phyloP scores from a whole-genome alignment of 2,797 vertebrate species.

The Notoglanidium macrostoma region DNA sequence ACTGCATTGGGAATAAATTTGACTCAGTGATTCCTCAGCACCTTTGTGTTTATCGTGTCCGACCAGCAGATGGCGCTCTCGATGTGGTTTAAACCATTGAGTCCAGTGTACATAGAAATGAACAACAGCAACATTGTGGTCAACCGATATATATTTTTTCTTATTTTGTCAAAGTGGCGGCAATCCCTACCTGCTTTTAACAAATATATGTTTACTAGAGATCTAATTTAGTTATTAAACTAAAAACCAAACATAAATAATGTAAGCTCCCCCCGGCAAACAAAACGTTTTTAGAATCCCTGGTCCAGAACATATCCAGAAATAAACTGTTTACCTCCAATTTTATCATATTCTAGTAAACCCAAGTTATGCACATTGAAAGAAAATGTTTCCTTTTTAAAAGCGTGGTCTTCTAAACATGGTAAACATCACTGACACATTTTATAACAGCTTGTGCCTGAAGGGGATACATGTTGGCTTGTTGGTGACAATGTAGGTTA shows the following conservation, averaged over 20 bases:
- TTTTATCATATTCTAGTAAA: neutral
- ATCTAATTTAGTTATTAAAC: neutral
- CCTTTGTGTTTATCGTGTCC: neutral
- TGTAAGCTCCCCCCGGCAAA: neutral
- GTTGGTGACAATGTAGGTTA: neutral
- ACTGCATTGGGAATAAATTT: neutral
- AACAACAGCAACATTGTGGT: neutral
- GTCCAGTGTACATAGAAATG: neutral
- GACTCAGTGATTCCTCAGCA: neutral
- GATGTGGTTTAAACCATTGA: neutral
- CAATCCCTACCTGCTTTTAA: neutral
- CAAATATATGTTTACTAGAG: neutral
- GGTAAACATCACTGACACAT: neutral
- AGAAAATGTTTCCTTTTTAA: neutral
- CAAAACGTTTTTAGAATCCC: neutral
- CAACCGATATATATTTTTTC: too few species aligned
- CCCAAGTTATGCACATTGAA: too few species aligned
- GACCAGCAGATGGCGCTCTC: slow-evolving; percentile 13
- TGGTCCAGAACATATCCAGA: neutral
- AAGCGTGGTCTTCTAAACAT: neutral
- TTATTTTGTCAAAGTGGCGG: neutral
- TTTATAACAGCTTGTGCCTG: neutral
- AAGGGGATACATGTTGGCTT: neutral
- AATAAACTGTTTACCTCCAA: neutral
- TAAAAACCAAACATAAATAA: neutral